These are phyloP conservation scores for Rhagophthalmus giganteus DNA, from an alignment of 2,888 invertebrate species.

Conservation along the genomic window DNA sequence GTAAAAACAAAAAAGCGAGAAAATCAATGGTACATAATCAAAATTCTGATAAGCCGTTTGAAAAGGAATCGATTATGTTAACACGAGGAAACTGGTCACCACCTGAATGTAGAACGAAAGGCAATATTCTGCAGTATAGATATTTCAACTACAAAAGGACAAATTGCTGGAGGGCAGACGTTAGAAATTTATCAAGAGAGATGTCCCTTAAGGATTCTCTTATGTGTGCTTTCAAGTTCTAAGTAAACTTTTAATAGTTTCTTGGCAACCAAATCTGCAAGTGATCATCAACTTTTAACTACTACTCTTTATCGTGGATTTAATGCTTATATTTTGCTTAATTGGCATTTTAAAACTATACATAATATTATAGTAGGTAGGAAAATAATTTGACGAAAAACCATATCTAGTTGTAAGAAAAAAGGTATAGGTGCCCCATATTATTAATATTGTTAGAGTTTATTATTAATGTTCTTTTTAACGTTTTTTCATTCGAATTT, in stretches of 20 bases:
- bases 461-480: no score
- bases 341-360: no score
- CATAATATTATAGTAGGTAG: no score
- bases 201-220: neutral
- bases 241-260: conserved; percentile 13
- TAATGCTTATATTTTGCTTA: no score
- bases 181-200: conserved; percentile 10
- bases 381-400: no score
- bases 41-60: conserved; percentile 8
- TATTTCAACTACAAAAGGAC: conserved; percentile 7
- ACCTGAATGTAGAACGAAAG: conserved; percentile 2
- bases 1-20: no score
- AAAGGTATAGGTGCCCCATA: no score
- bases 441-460: no score
- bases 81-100: conserved; percentile 3
- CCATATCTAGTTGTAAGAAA: no score
- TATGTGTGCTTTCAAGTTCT: conserved; percentile 3
- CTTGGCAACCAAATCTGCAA: conserved; percentile 6
- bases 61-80: conserved; percentile 5
- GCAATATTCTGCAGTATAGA: conserved; percentile 2
- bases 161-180: conserved; percentile 6
- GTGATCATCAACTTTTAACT: conserved; percentile 4
- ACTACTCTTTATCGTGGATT: no score
- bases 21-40: no score
- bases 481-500: no score